Percentiles rank a stretch among this genome's conserved stretches.
phyloP scores from a whole-genome alignment of 1,140 invertebrate species.

The Melitaea cinxia region DNA sequence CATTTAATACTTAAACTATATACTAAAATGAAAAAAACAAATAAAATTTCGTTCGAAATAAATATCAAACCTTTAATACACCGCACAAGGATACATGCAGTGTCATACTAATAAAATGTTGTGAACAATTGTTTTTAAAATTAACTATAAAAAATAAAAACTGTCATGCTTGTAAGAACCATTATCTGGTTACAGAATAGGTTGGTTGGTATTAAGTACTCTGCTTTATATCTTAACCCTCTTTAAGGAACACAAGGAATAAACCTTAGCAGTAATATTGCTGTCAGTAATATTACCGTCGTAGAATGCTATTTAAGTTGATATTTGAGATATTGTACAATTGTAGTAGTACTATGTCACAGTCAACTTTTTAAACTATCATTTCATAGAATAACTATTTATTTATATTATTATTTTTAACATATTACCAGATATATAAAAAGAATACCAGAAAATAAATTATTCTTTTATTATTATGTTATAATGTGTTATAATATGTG shows the following conservation, averaged over 20 bases:
- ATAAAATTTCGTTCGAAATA: no score
- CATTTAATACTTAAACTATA: no score
- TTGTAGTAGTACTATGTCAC: no score
- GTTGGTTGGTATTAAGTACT: conserved; percentile 1
- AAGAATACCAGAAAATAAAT: no score
- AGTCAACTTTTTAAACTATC: no score
- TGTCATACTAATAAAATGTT: not conserved
- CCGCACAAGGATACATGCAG: not conserved
- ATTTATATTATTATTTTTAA: no score
- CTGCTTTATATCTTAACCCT: not conserved
- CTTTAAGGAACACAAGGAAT: not conserved
- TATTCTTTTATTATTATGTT: no score
- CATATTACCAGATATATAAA: no score
- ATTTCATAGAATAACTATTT: not conserved
- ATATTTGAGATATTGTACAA: not conserved
- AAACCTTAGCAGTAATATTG: not conserved
- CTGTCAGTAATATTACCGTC: not conserved
- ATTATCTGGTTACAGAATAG: not conserved
- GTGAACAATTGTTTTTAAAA: no score
- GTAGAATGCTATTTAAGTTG: not conserved
- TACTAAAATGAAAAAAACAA: no score
- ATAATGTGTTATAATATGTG: no score
- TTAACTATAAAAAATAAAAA: not conserved
- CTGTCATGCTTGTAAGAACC: not conserved
- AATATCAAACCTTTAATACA: no score